phyloP scores from a whole-genome alignment of 2,113 vertebrate species.

The Phalacrocorax aristotelis region DNA sequence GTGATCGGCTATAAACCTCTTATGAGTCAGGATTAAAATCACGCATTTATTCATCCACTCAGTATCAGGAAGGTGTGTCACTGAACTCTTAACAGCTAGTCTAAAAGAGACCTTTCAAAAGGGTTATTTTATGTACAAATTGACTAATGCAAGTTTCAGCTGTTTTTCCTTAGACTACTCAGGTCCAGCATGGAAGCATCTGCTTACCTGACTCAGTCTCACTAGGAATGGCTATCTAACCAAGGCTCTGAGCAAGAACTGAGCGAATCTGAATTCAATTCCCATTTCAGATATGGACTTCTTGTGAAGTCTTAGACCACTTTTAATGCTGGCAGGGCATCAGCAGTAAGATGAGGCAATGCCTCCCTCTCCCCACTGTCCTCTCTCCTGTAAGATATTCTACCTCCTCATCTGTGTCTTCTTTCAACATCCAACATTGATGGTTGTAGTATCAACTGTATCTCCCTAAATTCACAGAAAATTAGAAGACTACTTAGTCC shows the following conservation, averaged over 20 bases:
- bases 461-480: not conserved
- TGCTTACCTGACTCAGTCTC: not conserved
- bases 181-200: not conserved
- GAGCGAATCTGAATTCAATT: not conserved
- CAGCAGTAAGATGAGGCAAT: not conserved
- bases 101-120: not conserved
- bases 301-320: not conserved
- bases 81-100: not conserved
- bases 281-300: not conserved
- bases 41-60: no score
- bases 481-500: not conserved
- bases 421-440: not conserved
- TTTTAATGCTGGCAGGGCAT: not conserved
- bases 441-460: rapidly evolving
- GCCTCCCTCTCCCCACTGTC: not conserved
- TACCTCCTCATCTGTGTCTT: not conserved
- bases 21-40: not conserved
- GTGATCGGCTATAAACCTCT: not conserved
- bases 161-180: not conserved
- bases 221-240: not conserved
- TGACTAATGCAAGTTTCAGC: not conserved
- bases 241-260: not conserved
- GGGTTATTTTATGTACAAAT: not conserved
- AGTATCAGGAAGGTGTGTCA: not conserved
- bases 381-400: not conserved